Evolutionary conservation across 2,888 invertebrate species (phyloP).

Genomic region (Drosophila setosimentum): DNA sequence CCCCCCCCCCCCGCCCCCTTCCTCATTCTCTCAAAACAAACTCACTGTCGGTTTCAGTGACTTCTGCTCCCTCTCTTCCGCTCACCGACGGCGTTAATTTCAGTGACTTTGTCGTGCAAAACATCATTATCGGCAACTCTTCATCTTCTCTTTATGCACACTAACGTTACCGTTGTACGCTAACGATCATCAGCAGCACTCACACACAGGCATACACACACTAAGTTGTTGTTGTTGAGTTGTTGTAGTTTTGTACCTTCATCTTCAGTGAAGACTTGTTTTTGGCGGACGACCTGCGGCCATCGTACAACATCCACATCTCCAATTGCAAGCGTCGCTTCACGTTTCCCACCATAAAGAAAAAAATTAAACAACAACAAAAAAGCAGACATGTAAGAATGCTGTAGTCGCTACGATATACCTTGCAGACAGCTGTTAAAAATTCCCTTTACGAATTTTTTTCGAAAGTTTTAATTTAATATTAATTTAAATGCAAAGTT

Average conservation of each 20-base stretch:
- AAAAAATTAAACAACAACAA: slow-evolving; percentile 30
- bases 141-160: slow-evolving; percentile 39
- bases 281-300: slow-evolving; percentile 59
- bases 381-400: not conserved
- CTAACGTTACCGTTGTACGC: slow-evolving; percentile 47
- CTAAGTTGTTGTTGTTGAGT: slow-evolving; percentile 16
- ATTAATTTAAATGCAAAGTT: not conserved
- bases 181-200: slow-evolving; percentile 51
- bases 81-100: slow-evolving; percentile 7
- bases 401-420: slow-evolving; percentile 5
- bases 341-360: slow-evolving; percentile 72
- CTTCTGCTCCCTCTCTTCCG: not conserved
- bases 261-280: slow-evolving; percentile 68
- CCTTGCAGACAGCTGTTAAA: slow-evolving; percentile 9
- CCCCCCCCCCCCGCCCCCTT: not conserved
- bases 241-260: slow-evolving; percentile 53
- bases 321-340: slow-evolving; percentile 26
- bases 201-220: slow-evolving; percentile 21
- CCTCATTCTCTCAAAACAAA: no score
- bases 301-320: slow-evolving; percentile 36
- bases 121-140: slow-evolving; percentile 70
- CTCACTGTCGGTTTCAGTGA: not conserved
- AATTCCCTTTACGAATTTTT: not conserved
- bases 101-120: slow-evolving; percentile 48
- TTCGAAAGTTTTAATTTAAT: not conserved